These are phyloP conservation scores for Caenorhabditis sp. DNA, from an alignment of 2,888 invertebrate species.

Conservation along the genomic window DNA sequence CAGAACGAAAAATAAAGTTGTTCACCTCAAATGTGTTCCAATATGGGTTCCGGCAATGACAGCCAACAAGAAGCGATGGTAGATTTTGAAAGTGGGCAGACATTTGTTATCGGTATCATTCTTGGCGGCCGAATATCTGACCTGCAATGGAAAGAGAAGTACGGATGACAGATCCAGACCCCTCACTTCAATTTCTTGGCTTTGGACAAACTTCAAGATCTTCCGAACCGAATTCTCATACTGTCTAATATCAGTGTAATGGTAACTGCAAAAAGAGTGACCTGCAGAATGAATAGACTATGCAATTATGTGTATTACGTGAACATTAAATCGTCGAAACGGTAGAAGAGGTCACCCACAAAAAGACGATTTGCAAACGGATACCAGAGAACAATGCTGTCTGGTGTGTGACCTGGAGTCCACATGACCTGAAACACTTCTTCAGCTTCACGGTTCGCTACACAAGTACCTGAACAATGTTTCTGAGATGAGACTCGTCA, in stretches of 20 bases:
- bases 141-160: conserved; percentile 26
- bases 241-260: conserved; percentile 63
- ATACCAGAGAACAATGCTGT: conserved; percentile 67
- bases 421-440: conserved; percentile 58
- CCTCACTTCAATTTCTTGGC: conserved; percentile 38
- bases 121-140: conserved; percentile 60
- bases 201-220: conserved; percentile 59
- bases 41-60: conserved; percentile 66
- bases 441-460: neutral
- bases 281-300: no score
- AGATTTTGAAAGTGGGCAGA: conserved; percentile 62
- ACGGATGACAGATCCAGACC: neutral
- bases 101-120: conserved; percentile 61
- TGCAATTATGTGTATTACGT: conserved; percentile 47
- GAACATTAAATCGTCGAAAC: conserved; percentile 67
- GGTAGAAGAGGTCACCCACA: conserved; percentile 68
- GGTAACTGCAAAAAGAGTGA: conserved; percentile 52
- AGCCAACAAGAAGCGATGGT: conserved; percentile 66
- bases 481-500: conserved; percentile 45
- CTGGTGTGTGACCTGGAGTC: conserved; percentile 70
- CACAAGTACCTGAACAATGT: conserved; percentile 52
- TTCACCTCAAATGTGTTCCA: conserved; percentile 63
- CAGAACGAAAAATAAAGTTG: neutral
- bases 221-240: conserved; percentile 65
- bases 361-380: conserved; percentile 62